Conservation (phyloP, 1,140 invertebrate species). For the Cylas formicarius region DNA sequence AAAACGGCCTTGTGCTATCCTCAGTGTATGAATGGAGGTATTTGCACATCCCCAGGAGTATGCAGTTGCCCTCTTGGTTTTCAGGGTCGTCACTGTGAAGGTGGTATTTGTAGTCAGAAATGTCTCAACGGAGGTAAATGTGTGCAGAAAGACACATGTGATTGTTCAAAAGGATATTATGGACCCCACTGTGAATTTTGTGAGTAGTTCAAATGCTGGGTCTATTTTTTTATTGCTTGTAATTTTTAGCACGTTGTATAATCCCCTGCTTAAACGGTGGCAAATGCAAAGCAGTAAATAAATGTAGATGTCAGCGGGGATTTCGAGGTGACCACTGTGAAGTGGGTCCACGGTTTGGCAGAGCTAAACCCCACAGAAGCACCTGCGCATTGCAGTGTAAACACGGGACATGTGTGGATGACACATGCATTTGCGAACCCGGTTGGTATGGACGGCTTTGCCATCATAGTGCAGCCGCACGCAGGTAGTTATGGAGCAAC, state of each 20-base stretch:
- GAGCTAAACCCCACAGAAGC: constrained; percentile 55
- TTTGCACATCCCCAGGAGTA: constrained; percentile 77
- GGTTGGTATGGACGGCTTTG: constrained; percentile 68
- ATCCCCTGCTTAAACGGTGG: constrained; percentile 82
- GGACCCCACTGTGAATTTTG: constrained; percentile 84
- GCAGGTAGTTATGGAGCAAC: too few species aligned
- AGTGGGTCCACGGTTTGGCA: too few species aligned
- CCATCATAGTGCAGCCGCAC: constrained; percentile 57
- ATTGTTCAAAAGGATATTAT: constrained; percentile 84
- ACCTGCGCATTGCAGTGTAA: constrained; percentile 62
- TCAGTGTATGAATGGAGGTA: constrained; percentile 86
- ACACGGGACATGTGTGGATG: constrained; percentile 64
- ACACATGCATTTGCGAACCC: constrained; percentile 62
- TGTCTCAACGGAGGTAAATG: constrained; percentile 93
- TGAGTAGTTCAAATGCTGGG: constrained; percentile 48
- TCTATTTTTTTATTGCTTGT: background rate
- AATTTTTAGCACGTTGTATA: constrained; percentile 69
- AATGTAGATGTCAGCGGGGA: constrained; percentile 71
- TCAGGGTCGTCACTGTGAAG: constrained; percentile 47
- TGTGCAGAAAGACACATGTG: constrained; percentile 84
- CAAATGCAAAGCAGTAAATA: constrained; percentile 75
- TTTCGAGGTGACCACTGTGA: constrained; percentile 80
- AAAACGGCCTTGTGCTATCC: constrained; percentile 85
- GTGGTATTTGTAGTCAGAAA: constrained; percentile 84
- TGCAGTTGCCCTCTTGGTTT: constrained; percentile 82